phyloP scores from a whole-genome alignment of 1,140 invertebrate species.

The Eumeta japonica region DNA sequence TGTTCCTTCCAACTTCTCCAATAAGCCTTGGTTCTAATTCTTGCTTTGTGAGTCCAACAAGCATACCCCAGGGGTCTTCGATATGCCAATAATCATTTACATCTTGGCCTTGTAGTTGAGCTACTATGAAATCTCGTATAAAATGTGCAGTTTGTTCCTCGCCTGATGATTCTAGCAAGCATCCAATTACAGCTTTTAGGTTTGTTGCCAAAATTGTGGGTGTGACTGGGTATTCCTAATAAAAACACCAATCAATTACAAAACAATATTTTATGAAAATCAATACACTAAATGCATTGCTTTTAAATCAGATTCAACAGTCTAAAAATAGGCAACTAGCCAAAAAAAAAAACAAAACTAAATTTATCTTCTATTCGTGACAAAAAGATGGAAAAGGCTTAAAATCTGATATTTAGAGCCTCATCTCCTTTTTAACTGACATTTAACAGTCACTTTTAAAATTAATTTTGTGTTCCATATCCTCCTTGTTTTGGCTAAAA shows the following conservation, averaged over 20 bases:
- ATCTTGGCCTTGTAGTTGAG: conserved; percentile 78
- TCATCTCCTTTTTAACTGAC: too few species aligned
- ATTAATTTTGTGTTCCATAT: too few species aligned
- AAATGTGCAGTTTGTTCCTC: conserved; percentile 68
- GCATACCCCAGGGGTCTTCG: conserved; percentile 69
- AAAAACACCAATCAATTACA: conserved; percentile 10
- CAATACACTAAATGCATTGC: neutral
- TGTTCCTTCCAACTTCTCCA: conserved; percentile 72
- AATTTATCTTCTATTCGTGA: too few species aligned
- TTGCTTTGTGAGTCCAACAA: conserved; percentile 41
- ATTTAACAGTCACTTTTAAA: too few species aligned
- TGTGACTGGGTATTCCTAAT: conserved; percentile 75
- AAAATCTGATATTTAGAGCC: too few species aligned
- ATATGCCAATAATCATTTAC: conserved; percentile 81
- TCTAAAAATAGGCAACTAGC: conserved; percentile 7
- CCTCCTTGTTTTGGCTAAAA: too few species aligned
- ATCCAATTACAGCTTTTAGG: conserved; percentile 81
- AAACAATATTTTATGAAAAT: neutral
- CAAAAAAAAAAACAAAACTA: conserved; percentile 9
- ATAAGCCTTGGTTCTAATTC: conserved; percentile 77
- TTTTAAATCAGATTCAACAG: conserved; percentile 2
- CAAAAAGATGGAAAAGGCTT: too few species aligned
- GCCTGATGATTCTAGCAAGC: conserved; percentile 66
- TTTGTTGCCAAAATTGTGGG: conserved; percentile 68
- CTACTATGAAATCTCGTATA: conserved; percentile 83